Evolutionary conservation across 92 coral and sea anemone species (phyloP).

Genomic region (Palythoa heliodiscus): DNA sequence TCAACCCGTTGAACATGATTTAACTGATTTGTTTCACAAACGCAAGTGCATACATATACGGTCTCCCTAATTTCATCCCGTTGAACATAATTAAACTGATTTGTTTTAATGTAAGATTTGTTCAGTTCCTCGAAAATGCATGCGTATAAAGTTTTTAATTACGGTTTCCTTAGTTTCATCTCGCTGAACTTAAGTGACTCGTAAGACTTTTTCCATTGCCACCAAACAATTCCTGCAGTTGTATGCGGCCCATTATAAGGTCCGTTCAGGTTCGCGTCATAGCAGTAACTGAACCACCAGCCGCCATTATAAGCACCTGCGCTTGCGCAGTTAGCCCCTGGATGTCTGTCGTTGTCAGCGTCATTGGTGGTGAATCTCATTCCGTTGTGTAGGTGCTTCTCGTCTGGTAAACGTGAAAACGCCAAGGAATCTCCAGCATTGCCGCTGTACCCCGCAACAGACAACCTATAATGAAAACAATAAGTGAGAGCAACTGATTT

Average conservation of each 20-base stretch:
- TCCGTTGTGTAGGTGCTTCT: constrained; percentile 17
- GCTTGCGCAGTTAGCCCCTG: constrained; percentile 32
- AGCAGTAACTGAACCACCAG: constrained; percentile 62
- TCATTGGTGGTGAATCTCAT: constrained; percentile 52
- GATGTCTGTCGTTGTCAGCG: constrained; percentile 44
- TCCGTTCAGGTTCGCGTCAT: constrained; percentile 59
- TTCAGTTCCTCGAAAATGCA: too few relatives aligned
- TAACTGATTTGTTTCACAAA: too few relatives aligned
- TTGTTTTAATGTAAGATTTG: too few relatives aligned
- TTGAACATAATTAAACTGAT: too few relatives aligned
- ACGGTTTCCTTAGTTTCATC: constrained; percentile 51
- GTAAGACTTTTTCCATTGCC: constrained; percentile 46
- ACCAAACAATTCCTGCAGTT: constrained; percentile 48
- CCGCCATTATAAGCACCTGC: constrained; percentile 8
- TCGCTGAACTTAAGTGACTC: constrained; percentile 48
- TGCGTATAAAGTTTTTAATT: not conserved
- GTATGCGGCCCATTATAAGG: constrained; percentile 22
- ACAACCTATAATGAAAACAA: constrained; percentile 4
- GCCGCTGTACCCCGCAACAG: constrained; percentile 47
- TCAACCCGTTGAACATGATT: too few relatives aligned
- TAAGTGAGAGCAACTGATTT: too few relatives aligned
- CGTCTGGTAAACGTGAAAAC: not conserved
- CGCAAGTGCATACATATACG: too few relatives aligned
- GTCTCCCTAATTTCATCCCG: too few relatives aligned
- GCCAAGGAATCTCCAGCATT: constrained; percentile 59